Conservation (phyloP, 2,113 vertebrate species). For the Enhydra lutris region DNA sequence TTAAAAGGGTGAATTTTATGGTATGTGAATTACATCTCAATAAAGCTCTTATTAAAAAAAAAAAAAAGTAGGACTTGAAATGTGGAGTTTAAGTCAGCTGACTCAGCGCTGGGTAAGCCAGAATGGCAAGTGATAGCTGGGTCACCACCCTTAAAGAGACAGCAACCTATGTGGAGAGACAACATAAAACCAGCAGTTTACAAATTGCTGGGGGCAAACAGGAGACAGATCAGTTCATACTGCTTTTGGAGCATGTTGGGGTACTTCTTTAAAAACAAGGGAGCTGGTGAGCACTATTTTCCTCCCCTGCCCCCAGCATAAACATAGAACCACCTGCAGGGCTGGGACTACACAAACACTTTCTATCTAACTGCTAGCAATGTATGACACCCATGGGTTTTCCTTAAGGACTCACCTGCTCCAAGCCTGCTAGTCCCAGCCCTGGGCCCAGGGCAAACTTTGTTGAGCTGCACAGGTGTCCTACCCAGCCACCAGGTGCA, state of each 20-base stretch:
- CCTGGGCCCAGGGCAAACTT: not conserved
- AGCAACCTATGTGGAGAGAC: not conserved
- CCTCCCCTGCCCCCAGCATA: not conserved
- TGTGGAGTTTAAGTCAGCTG: not conserved
- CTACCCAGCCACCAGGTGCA: not conserved
- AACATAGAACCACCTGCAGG: not conserved
- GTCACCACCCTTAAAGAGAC: not conserved
- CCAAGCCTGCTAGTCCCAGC: not conserved
- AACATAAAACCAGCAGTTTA: not conserved
- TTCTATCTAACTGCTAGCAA: not conserved
- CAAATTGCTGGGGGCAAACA: not conserved
- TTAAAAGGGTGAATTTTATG: not conserved
- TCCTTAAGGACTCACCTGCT: not conserved
- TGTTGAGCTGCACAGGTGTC: not conserved
- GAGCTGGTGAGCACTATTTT: not conserved
- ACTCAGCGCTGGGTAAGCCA: not conserved
- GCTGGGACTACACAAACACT: not conserved
- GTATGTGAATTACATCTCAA: not conserved
- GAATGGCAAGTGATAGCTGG: not conserved
- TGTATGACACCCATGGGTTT: not conserved
- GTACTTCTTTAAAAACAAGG: not conserved
- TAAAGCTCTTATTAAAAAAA: not conserved
- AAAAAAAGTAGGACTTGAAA: not conserved
- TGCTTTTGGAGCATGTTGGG: not conserved
- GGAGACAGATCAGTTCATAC: not conserved